Conservation (phyloP, 2,113 vertebrate species). For the Cercocebus atys region DNA sequence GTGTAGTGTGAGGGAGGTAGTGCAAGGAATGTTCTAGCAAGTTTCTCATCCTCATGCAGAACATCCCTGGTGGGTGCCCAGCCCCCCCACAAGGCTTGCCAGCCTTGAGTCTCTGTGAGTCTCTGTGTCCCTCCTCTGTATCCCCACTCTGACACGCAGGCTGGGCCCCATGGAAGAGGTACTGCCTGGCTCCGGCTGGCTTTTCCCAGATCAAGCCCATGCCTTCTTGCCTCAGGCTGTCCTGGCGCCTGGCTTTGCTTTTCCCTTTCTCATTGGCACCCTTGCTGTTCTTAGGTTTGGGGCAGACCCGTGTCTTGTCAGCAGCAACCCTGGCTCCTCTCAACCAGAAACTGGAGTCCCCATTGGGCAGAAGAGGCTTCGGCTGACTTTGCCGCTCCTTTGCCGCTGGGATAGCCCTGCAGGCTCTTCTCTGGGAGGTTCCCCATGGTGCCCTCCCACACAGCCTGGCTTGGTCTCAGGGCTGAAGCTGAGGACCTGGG, state of each 20-base stretch:
- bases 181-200: not conserved
- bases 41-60: not conserved
- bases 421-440: not conserved
- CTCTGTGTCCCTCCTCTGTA: not conserved
- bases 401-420: not conserved
- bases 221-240: not conserved
- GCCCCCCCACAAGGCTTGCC: not conserved
- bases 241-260: not conserved
- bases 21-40: not conserved
- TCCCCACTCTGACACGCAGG: not conserved
- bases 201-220: not conserved
- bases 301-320: not conserved
- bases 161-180: not conserved
- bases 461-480: fast-evolving
- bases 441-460: not conserved
- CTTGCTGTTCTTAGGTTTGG: not conserved
- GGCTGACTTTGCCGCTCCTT: not conserved
- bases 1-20: not conserved
- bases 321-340: not conserved
- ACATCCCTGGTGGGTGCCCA: not conserved
- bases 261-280: too few species aligned
- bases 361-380: too few species aligned
- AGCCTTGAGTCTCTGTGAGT: not conserved
- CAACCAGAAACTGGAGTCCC: not conserved
- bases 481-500: not conserved